Conservation (phyloP, 2,797 vertebrate genomes). For the Chelonia mydas region DNA sequence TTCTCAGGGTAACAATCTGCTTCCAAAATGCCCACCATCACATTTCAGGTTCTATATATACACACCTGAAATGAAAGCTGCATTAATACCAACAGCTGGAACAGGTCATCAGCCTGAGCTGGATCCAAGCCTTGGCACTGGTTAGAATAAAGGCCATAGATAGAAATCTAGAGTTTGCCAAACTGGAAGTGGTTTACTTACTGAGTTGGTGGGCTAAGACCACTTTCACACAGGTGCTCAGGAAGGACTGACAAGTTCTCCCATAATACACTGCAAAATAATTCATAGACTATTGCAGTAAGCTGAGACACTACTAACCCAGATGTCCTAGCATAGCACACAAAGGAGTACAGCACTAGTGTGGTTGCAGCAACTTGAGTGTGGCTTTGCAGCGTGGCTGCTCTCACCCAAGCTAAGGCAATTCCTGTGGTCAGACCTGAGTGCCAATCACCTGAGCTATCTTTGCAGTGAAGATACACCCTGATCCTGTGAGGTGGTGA, state of each 20-base stretch:
- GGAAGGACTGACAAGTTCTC: rapidly evolving
- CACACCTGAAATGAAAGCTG: too few relatives aligned
- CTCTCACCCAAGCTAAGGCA: background rate
- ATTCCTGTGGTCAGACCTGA: background rate
- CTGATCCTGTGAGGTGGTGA: background rate
- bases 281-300: background rate
- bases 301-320: background rate
- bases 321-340: background rate
- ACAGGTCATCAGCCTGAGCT: background rate
- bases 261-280: background rate
- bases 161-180: background rate
- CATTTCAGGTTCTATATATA: background rate
- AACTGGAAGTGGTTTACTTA: background rate
- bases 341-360: rapidly evolving
- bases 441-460: rapidly evolving
- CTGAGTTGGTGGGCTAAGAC: background rate
- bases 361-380: background rate
- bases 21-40: background rate
- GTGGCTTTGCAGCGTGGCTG: background rate
- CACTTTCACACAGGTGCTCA: background rate
- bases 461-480: background rate
- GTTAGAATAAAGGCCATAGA: background rate
- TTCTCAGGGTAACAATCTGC: background rate
- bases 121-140: background rate
- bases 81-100: too few relatives aligned